Evolutionary conservation across 2,888 invertebrate genomes (phyloP).

Genomic region (Macropis europaea): DNA sequence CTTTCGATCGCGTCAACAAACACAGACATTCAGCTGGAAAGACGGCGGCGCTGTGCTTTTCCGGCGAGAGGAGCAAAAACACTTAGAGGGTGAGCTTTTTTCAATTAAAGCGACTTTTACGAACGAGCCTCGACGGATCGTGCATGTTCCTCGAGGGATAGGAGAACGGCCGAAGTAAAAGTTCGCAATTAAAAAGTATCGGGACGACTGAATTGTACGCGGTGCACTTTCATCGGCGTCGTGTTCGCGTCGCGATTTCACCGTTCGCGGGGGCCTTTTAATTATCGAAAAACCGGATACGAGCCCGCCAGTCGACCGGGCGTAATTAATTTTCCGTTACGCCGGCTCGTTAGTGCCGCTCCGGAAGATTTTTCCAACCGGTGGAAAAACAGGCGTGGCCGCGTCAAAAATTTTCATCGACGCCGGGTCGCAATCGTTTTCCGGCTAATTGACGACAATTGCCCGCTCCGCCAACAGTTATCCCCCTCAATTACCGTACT

Average conservation of each 20-base stretch:
- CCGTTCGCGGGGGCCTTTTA: conserved; percentile 9
- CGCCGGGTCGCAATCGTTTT: neutral
- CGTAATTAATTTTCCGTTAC: conserved; percentile 33
- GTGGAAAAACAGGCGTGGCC: neutral
- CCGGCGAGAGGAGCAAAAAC: too few relatives aligned
- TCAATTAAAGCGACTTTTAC: too few relatives aligned
- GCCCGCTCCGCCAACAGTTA: too few relatives aligned
- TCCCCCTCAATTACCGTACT: too few relatives aligned
- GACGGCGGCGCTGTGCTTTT: too few relatives aligned
- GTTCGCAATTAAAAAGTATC: neutral
- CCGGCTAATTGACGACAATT: too few relatives aligned
- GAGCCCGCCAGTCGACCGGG: conserved; percentile 3
- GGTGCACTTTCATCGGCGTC: neutral
- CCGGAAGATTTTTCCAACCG: neutral
- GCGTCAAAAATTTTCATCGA: neutral
- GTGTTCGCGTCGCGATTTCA: neutral
- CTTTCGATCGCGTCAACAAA: too few relatives aligned
- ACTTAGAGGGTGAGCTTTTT: too few relatives aligned
- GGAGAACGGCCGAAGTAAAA: neutral
- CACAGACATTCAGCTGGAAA: too few relatives aligned
- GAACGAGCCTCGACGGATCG: too few relatives aligned
- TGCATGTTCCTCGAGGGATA: too few relatives aligned
- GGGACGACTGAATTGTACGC: neutral
- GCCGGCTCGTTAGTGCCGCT: conserved; percentile 6
- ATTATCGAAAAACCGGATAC: conserved; percentile 33